phyloP scores from a whole-genome alignment of 2,888 invertebrate genomes.

The Galeopsomyia nigrocyanea region DNA sequence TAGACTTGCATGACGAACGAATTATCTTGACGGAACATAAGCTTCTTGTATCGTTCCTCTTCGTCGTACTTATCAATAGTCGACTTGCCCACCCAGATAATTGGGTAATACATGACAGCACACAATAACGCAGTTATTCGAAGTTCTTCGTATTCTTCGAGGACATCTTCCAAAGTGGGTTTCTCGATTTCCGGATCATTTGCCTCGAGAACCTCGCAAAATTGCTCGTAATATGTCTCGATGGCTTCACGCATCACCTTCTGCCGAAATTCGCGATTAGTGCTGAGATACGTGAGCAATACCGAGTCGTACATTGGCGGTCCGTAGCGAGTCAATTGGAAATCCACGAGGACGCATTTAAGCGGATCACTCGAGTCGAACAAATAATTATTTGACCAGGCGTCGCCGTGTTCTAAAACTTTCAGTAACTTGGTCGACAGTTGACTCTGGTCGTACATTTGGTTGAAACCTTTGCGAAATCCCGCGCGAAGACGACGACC shows the following conservation, averaged over 20 bases:
- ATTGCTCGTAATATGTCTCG: conserved; percentile 49
- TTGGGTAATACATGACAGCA: conserved; percentile 55
- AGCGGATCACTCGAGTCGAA: conserved; percentile 4
- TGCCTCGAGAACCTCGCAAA: conserved; percentile 3
- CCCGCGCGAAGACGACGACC: neutral
- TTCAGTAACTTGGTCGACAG: neutral
- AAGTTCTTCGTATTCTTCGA: conserved; percentile 56
- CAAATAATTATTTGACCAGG: conserved; percentile 34
- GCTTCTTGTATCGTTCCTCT: conserved; percentile 39
- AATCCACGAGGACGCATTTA: conserved; percentile 31
- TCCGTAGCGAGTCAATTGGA: conserved; percentile 28
- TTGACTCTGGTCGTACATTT: neutral
- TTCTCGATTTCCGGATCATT: conserved; percentile 49
- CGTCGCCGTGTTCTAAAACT: conserved; percentile 18
- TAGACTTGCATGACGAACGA: conserved; percentile 48
- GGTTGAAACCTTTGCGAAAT: neutral
- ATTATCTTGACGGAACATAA: conserved; percentile 51
- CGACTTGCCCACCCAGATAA: conserved; percentile 54
- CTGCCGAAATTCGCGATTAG: neutral
- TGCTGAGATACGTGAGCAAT: conserved; percentile 18
- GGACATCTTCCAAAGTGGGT: conserved; percentile 56
- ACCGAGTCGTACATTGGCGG: conserved; percentile 21
- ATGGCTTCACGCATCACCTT: neutral
- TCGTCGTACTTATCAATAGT: conserved; percentile 45
- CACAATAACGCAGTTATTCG: conserved; percentile 53